Percentiles rank a stretch among this genome's conserved stretches.
Evolutionary conservation across 2,797 vertebrate genomes (phyloP).

Genomic region (Hafferia zeledoni): DNA sequence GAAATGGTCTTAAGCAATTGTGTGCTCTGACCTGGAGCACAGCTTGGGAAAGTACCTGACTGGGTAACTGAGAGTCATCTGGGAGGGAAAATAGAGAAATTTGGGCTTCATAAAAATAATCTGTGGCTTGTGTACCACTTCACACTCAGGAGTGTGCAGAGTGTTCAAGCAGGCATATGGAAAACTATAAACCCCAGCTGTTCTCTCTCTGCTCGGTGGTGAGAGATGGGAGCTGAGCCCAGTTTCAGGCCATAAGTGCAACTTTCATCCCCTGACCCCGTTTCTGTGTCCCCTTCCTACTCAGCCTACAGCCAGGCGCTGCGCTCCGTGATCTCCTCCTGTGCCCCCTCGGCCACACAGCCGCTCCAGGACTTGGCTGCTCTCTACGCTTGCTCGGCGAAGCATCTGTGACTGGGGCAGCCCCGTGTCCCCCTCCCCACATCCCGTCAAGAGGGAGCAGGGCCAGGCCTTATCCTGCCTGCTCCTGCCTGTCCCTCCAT

Average conservation of each 20-base stretch:
- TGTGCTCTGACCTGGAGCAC: not conserved
- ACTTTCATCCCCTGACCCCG: rapidly evolving
- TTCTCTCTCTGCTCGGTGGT: not conserved
- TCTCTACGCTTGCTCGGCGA: slow-evolving; percentile 28
- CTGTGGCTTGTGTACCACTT: not conserved
- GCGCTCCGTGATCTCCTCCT: slow-evolving; percentile 81
- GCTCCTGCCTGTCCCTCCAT: not conserved
- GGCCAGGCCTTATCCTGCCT: not conserved
- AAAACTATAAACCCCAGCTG: not conserved
- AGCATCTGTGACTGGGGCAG: not conserved
- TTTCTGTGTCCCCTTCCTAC: not conserved
- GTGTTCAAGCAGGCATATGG: not conserved
- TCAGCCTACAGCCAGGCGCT: slow-evolving; percentile 85
- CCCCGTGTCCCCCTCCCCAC: not conserved
- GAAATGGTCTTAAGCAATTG: not conserved
- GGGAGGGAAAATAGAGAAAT: not conserved
- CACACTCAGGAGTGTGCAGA: rapidly evolving
- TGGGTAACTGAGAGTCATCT: not conserved
- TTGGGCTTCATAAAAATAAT: not conserved
- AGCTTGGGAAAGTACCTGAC: not conserved
- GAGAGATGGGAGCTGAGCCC: not conserved
- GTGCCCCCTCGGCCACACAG: slow-evolving; percentile 43
- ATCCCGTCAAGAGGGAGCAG: not conserved
- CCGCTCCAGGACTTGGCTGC: slow-evolving; percentile 66
- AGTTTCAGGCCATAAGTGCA: rapidly evolving